Evolutionary conservation across 2,797 vertebrate species (phyloP).

Genomic region (Cercopithecus diana): DNA sequence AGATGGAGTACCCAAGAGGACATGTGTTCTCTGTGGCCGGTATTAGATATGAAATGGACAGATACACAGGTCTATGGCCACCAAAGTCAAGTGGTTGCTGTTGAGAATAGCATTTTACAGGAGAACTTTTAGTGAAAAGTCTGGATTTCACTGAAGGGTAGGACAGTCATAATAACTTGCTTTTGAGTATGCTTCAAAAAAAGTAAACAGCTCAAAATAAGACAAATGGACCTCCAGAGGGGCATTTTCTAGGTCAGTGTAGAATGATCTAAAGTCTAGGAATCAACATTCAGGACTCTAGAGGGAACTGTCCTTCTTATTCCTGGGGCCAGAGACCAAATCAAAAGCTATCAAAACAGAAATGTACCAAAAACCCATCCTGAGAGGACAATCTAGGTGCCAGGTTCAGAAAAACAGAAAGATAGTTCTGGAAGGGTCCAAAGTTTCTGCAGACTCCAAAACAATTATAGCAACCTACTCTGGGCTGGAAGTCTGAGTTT

Average conservation of each 20-base stretch:
- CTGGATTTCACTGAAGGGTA: not conserved
- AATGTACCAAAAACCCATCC: not conserved
- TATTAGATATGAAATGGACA: not conserved
- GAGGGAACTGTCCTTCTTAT: not conserved
- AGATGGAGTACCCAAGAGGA: not conserved
- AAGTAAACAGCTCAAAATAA: not conserved
- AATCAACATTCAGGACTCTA: not conserved
- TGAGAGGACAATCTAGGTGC: not conserved
- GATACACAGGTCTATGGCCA: not conserved
- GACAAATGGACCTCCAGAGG: not conserved
- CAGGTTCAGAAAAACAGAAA: slow-evolving; percentile 11
- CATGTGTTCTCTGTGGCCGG: not conserved
- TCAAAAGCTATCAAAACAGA: slow-evolving; percentile 19
- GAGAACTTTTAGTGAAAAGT: not conserved
- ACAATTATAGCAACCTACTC: not conserved
- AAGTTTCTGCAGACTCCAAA: not conserved
- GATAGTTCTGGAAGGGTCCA: not conserved
- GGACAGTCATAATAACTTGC: not conserved
- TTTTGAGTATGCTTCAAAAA: not conserved
- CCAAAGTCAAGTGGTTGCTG: not conserved
- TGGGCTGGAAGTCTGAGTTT: not conserved
- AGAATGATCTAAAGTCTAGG: not conserved
- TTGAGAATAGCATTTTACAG: not conserved
- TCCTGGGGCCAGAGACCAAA: not conserved
- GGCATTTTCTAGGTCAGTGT: not conserved